Conservation (phyloP, 2,797 vertebrate genomes). For the Mormyrops boulengeri region DNA sequence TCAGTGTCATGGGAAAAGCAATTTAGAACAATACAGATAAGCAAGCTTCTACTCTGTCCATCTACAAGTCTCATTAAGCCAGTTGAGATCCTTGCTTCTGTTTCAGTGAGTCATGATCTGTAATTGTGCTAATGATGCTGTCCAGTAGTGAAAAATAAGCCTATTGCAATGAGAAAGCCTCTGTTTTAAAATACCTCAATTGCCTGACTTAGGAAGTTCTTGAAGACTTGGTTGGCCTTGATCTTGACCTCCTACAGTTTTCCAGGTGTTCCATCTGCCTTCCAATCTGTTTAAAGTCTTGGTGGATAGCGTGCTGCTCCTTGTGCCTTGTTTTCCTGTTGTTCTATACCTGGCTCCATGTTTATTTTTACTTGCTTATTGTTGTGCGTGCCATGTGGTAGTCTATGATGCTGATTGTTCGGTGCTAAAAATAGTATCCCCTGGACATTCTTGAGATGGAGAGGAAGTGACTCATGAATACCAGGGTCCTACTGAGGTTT, state of each 20-base stretch:
- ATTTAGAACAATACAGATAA: not conserved
- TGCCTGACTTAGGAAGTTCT: not conserved
- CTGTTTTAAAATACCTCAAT: not conserved
- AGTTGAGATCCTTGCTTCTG: not conserved
- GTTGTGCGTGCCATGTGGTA: constrained; percentile 33
- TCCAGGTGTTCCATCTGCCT: not conserved
- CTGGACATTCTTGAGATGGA: constrained; percentile 34
- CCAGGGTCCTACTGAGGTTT: constrained; percentile 22
- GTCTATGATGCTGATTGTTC: constrained; percentile 30
- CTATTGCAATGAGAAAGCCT: not conserved
- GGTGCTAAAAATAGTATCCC: constrained; percentile 34
- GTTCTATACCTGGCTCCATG: constrained; percentile 28
- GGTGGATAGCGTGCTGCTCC: not conserved
- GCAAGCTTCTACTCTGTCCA: not conserved
- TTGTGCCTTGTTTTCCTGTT: constrained; percentile 28
- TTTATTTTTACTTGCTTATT: constrained; percentile 39
- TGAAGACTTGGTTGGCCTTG: not conserved
- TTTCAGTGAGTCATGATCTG: not conserved
- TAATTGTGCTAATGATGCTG: not conserved
- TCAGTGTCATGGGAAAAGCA: not conserved
- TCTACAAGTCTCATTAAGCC: not conserved
- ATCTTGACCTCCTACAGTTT: not conserved
- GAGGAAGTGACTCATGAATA: constrained; percentile 29
- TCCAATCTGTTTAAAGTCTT: not conserved
- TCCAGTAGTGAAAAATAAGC: not conserved